These are phyloP conservation scores for Bombyx huttoni DNA, from an alignment of 2,888 invertebrate species.

Conservation along the genomic window DNA sequence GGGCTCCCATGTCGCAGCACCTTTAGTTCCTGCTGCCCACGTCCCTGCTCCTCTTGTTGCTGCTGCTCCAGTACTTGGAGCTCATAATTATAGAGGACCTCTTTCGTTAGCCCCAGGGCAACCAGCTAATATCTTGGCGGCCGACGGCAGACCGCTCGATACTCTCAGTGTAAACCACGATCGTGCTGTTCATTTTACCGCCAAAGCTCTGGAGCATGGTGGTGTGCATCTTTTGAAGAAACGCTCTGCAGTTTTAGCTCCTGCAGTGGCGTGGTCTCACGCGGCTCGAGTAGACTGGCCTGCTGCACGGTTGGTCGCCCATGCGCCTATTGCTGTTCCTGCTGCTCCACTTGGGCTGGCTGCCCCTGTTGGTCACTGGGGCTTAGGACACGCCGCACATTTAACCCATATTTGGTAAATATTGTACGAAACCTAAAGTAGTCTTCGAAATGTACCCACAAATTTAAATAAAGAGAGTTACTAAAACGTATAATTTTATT, in stretches of 20 bases:
- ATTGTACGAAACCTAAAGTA: conserved; percentile 18
- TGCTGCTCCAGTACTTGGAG: conserved; percentile 18
- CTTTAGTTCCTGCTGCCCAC: conserved; percentile 16
- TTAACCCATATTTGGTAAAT: conserved; percentile 37
- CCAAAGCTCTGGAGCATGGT: conserved; percentile 27
- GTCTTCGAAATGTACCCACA: conserved; percentile 15
- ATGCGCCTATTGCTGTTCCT: conserved; percentile 23
- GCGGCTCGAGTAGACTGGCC: conserved; percentile 29
- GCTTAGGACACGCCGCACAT: conserved; percentile 23
- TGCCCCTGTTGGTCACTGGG: conserved; percentile 20
- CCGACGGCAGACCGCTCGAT: conserved; percentile 56
- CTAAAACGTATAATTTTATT: conserved; percentile 17
- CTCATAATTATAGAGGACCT: conserved; percentile 15
- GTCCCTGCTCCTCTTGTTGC: conserved; percentile 20
- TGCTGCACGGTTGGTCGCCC: conserved; percentile 23
- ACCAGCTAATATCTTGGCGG: conserved; percentile 49
- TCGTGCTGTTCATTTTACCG: conserved; percentile 43
- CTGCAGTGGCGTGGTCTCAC: conserved; percentile 29
- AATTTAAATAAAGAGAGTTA: conserved; percentile 59
- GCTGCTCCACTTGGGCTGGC: conserved; percentile 18
- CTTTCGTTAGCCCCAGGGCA: conserved; percentile 39
- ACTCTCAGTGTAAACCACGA: conserved; percentile 57
- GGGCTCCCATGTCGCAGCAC: conserved; percentile 26
- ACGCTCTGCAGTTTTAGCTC: conserved; percentile 7
- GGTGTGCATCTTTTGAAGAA: conserved; percentile 1